These are phyloP conservation scores for Eucera pruinosa DNA, from an alignment of 2,888 invertebrate species.

Conservation along the genomic window DNA sequence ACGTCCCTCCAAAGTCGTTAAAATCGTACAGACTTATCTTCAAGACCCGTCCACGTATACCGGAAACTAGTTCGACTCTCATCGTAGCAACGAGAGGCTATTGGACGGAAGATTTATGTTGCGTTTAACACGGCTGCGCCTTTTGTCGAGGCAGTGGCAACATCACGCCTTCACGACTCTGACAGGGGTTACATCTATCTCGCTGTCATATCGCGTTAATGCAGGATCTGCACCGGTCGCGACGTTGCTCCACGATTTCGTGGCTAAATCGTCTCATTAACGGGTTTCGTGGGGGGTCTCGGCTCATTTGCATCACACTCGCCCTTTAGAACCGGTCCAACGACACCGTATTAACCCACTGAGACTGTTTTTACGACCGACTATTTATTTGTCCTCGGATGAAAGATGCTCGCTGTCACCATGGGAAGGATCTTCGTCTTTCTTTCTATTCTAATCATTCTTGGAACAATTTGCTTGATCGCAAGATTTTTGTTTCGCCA, in stretches of 20 bases:
- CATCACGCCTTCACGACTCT: constrained; percentile 67
- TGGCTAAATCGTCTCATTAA: constrained; percentile 84
- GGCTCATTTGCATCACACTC: constrained; percentile 80
- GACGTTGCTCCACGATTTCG: constrained; percentile 76
- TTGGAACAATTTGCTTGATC: neutral
- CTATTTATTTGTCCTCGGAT: constrained; percentile 45
- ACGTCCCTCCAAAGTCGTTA: constrained; percentile 28
- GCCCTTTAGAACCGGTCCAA: constrained; percentile 63
- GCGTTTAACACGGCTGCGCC: constrained; percentile 57
- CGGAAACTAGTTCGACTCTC: constrained; percentile 53
- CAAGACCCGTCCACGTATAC: neutral
- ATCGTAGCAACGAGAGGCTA: constrained; percentile 33
- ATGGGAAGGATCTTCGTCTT: constrained; percentile 24
- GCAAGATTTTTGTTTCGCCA: no score
- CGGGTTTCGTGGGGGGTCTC: constrained; percentile 78
- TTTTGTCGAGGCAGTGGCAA: constrained; percentile 73
- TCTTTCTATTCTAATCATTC: neutral
- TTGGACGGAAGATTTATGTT: constrained; percentile 57
- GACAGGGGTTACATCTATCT: constrained; percentile 55
- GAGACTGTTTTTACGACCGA: constrained; percentile 46
- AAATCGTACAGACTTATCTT: constrained; percentile 13
- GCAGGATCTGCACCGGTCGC: constrained; percentile 58
- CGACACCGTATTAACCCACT: constrained; percentile 57
- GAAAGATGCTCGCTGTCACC: constrained; percentile 28
- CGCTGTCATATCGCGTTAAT: constrained; percentile 61